Percentiles rank a stretch among this genome's conserved stretches.
Conservation (phyloP, 1,140 invertebrate genomes). For the Eupristina koningsbergeri region DNA sequence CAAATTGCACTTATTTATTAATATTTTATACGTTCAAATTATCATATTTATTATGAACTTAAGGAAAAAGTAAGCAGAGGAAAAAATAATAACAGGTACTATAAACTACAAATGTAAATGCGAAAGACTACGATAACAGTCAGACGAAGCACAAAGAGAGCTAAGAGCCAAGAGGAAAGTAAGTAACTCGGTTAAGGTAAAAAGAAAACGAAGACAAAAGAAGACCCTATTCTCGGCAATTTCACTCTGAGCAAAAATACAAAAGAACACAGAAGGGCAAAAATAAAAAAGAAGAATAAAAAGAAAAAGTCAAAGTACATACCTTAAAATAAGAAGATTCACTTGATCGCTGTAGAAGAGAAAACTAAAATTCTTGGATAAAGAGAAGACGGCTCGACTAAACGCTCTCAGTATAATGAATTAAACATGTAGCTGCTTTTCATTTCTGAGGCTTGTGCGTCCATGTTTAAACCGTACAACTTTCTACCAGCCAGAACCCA, state of each 20-base stretch:
- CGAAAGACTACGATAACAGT: slow-evolving; percentile 41
- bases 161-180: slow-evolving; percentile 37
- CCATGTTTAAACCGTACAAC: neutral
- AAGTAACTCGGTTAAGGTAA: slow-evolving; percentile 48
- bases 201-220: slow-evolving; percentile 27
- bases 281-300: neutral
- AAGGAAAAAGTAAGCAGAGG: neutral
- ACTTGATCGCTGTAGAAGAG: slow-evolving; percentile 32
- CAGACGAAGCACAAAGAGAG: slow-evolving; percentile 30
- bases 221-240: slow-evolving; percentile 18
- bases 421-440: slow-evolving; percentile 57
- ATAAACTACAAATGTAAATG: slow-evolving; percentile 46
- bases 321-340: slow-evolving; percentile 49
- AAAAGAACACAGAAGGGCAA: neutral
- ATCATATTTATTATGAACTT: neutral
- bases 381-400: slow-evolving; percentile 45
- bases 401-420: slow-evolving; percentile 57
- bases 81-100: slow-evolving; percentile 26
- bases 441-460: slow-evolving; percentile 10
- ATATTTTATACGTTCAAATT: neutral
- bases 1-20: neutral
- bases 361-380: slow-evolving; percentile 39
- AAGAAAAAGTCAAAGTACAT: neutral
- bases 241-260: neutral
- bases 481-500: slow-evolving; percentile 15